Evolutionary conservation across 2,113 vertebrate genomes (phyloP), one percentile per base, ranked within the genome.

Genomic region (Marmota monax): DNA sequence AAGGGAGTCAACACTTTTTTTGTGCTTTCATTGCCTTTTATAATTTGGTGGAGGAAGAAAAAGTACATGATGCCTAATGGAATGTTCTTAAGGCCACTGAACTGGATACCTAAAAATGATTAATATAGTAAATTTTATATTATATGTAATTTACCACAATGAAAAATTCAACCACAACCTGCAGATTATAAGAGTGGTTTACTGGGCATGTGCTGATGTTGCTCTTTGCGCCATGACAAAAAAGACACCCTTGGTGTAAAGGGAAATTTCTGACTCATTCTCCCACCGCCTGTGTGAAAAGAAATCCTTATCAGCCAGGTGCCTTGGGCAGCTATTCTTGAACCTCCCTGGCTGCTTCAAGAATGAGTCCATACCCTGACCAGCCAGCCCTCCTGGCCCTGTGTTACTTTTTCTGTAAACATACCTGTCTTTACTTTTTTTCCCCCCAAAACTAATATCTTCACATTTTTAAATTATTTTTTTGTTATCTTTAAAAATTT

Each of bases 291-390:
- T 51, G 0, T 86, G 17, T 74, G 48, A 42, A 51, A 73, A 73
- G 39, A 42, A 67, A 39, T 4, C 34, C 61, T 79, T 4, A 4
- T 37, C 51, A 8, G 51, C 18, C 7, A 2, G 6, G 23, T 11
- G 27, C 34, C 25, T 16, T 34, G 18, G 25, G 12, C 25, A 56
- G 20, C 61, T 77, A 7, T 58, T 42, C 34, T 61, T 34, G 1
- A 3, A 6, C 16, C 5, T 6, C 1, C 4, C 1, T 20, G 25
- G 22, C 42, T 58, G 0, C 7, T 22, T 94, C 0, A 1, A 73
- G 51, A 9, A 17, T 34, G 32, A 58, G 3, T 53, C n/a, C 51
- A 39, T 34, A 34, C 45, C 9, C 25, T 56, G 3, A 22, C 42
- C 58, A 56, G 37, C 63, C 13, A 56, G 37, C 63, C 13, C 18